Evolutionary conservation across 1,140 invertebrate species (phyloP).

Genomic region (Brachionus koreanus): DNA sequence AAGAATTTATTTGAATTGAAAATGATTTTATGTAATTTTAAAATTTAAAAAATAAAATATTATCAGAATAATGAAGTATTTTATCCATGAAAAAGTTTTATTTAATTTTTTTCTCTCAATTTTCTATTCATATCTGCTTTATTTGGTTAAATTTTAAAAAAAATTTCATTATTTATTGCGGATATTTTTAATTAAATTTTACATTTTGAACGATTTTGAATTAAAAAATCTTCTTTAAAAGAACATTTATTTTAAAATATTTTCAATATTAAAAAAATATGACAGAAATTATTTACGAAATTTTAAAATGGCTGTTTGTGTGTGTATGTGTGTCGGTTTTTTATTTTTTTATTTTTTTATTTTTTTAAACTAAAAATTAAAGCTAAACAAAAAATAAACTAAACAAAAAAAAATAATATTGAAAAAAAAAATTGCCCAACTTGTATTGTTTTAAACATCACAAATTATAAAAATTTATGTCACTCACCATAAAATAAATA

Average conservation of each 20-base stretch:
- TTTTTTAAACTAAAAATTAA: conserved; percentile 13
- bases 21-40: too few species aligned
- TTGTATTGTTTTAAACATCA: conserved; percentile 17
- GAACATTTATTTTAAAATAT: conserved; percentile 11
- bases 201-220: too few species aligned
- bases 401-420: background rate
- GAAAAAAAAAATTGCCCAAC: background rate
- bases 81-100: too few species aligned
- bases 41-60: background rate
- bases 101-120: too few species aligned
- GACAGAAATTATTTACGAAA: background rate
- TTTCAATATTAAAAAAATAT: background rate
- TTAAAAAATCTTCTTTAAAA: background rate
- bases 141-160: too few species aligned
- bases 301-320: background rate
- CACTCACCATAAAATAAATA: conserved; percentile 13
- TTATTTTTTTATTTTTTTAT: background rate
- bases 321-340: background rate
- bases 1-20: too few species aligned
- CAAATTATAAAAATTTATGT: conserved; percentile 16
- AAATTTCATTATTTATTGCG: too few species aligned
- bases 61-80: too few species aligned
- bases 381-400: conserved; percentile 3
- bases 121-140: too few species aligned
- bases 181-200: too few species aligned